phyloP scores from a whole-genome alignment of 2,797 vertebrate species.

The Melanotaenia pygmaea region DNA sequence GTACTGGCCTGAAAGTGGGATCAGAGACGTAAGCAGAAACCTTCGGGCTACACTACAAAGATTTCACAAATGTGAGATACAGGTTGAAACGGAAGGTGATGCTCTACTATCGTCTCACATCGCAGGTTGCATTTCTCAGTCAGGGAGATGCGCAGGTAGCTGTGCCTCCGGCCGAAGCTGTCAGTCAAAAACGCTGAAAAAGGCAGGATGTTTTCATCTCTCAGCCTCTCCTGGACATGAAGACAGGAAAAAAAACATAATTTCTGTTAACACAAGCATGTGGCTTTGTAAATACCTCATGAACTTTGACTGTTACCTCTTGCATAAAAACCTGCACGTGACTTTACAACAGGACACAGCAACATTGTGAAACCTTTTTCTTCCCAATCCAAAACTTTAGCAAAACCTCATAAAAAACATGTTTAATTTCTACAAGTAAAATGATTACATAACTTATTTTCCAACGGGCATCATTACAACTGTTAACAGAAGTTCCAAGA shows the following conservation, averaged over 20 bases:
- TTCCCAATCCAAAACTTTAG: neutral
- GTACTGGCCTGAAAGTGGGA: constrained; percentile 88
- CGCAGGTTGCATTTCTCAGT: constrained; percentile 98
- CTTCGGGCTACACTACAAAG: too few species aligned
- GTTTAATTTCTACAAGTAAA: too few species aligned
- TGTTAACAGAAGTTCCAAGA: neutral
- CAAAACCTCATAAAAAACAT: too few species aligned
- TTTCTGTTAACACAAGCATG: neutral
- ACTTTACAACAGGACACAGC: neutral
- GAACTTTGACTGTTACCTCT: neutral
- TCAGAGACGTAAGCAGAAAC: too few species aligned
- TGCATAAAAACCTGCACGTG: neutral
- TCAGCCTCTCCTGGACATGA: constrained; percentile 76
- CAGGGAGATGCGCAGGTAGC: constrained; percentile 93
- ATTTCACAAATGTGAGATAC: too few species aligned
- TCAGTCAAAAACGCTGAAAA: constrained; percentile 93
- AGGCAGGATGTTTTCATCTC: constrained; percentile 76
- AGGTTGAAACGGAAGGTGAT: too few species aligned
- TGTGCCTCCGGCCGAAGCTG: constrained; percentile 91
- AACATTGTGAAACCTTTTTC: neutral
- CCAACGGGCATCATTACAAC: neutral
- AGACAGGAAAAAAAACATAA: neutral
- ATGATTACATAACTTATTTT: neutral
- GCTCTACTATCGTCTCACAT: constrained; percentile 84
- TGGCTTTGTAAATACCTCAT: neutral